Percentiles rank a stretch among this genome's conserved stretches.
These are phyloP conservation scores for Coenonympha arcania DNA, from an alignment of 2,888 invertebrate species.

Conservation along the genomic window DNA sequence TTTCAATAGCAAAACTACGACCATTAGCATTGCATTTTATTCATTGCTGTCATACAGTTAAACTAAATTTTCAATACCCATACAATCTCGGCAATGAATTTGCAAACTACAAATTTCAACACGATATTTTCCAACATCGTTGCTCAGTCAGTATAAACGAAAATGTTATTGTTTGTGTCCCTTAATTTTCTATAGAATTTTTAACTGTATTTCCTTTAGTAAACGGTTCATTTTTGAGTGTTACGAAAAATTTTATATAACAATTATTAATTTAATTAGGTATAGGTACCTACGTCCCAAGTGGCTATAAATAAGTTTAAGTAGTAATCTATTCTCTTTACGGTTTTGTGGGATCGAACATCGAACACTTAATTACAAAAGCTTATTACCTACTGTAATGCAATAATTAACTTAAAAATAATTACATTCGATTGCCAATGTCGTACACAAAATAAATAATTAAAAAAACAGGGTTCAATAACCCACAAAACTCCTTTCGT, in stretches of 20 bases:
- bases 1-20: slow-evolving; percentile 12
- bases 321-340: too few relatives aligned
- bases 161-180: slow-evolving; percentile 2
- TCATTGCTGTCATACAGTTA: slow-evolving; percentile 4
- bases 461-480: slow-evolving; percentile 9
- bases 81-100: slow-evolving; percentile 1
- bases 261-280: slow-evolving; percentile 4
- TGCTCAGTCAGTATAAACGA: neutral
- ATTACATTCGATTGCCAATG: too few relatives aligned
- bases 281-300: neutral
- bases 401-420: too few relatives aligned
- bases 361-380: too few relatives aligned
- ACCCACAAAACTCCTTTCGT: slow-evolving; percentile 9
- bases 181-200: neutral
- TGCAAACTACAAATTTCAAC: neutral
- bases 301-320: too few relatives aligned
- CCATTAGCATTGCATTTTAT: slow-evolving; percentile 4
- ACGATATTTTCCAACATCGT: neutral
- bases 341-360: too few relatives aligned
- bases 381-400: too few relatives aligned
- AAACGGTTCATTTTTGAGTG: neutral
- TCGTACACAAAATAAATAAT: too few relatives aligned
- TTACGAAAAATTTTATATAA: neutral
- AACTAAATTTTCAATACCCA: neutral
- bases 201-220: neutral